Evolutionary conservation across 2,888 invertebrate species (phyloP), one percentile per base, ranked within the genome.

Genomic region (Cheilosia vulpina): DNA sequence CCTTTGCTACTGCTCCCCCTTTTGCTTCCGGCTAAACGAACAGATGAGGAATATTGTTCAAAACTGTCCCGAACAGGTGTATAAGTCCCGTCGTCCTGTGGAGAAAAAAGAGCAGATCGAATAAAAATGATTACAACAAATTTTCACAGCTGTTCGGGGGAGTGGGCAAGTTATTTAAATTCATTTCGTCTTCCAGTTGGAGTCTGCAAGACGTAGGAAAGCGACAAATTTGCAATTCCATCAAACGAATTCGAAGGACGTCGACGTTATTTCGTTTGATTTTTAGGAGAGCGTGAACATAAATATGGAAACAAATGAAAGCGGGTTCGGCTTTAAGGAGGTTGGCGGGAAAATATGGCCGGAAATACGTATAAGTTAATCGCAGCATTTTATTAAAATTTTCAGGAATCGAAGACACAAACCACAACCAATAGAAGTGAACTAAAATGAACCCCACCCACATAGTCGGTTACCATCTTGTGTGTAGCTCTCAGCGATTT

Each of bases 1-100:
- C 71, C 41, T 65, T 65, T 27, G 71, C 27, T 27, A 4, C 7
- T 6, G 53, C 53, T 13, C 45, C 57, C 3, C 19, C 17, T 66
- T 47, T 55, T 38, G 21, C 57, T 47, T 65, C 53, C 63, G 72
- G 45, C 41, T 55, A 77, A 76, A 38, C 55, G 53, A 82, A 69
- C 65, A 45, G 71, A 71, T 71, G 38, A 62, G 55, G 55, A 41
- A 47, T 71, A 55, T 77, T 82, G 58, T 41, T 82, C n/a, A n/a
- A 65, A 71, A 76, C 76, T 66, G 55, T 60, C 43, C 17, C 43
- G 41, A 76, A 38, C 69, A 76, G 81, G 71, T 82, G 69, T 50
- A 38, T 3, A 50, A 21, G 50, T 76, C 57, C 63, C 63, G 52
- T 45, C 52, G 62, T 75, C 80, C 76, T 82, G 68, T 17, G 38